phyloP scores from a whole-genome alignment of 1,140 invertebrate species.

The Drosophila sp. region DNA sequence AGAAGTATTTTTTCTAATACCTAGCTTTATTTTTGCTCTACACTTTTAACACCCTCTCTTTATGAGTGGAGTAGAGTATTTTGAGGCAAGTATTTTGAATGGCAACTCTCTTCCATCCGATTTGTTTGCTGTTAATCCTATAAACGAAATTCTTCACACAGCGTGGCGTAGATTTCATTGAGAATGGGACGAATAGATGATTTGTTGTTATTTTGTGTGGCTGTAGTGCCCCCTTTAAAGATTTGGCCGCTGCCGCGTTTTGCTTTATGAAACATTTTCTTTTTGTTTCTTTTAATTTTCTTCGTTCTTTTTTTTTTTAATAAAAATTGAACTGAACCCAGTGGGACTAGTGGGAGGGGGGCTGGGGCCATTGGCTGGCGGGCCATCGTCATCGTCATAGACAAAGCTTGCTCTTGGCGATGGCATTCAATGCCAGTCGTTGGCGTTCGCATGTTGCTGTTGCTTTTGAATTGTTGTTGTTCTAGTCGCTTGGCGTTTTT shows the following conservation, averaged over 20 bases:
- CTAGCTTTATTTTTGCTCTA: too few relatives aligned
- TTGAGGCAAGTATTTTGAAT: neutral
- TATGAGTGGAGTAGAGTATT: neutral
- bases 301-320: constrained; percentile 34
- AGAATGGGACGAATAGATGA: constrained; percentile 59
- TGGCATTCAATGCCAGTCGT: constrained; percentile 77
- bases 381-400: constrained; percentile 49
- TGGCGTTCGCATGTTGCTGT: constrained; percentile 59
- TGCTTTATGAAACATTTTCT: constrained; percentile 69
- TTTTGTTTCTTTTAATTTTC: constrained; percentile 39
- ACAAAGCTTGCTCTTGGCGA: constrained; percentile 75
- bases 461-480: constrained; percentile 54
- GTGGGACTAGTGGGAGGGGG: constrained; percentile 12
- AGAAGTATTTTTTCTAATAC: too few relatives aligned
- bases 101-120: neutral
- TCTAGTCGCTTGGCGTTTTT: constrained; percentile 53
- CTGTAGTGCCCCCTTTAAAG: constrained; percentile 41
- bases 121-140: constrained; percentile 53
- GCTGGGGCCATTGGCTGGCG: neutral
- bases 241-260: constrained; percentile 55
- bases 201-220: constrained; percentile 65
- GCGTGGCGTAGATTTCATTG: constrained; percentile 69
- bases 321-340: constrained; percentile 61
- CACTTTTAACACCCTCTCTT: too few relatives aligned
- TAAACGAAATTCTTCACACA: constrained; percentile 59